Base-by-base conservation (phyloP, 1,140 invertebrate genomes). In the Philotrypesis tridentata region DNA sequence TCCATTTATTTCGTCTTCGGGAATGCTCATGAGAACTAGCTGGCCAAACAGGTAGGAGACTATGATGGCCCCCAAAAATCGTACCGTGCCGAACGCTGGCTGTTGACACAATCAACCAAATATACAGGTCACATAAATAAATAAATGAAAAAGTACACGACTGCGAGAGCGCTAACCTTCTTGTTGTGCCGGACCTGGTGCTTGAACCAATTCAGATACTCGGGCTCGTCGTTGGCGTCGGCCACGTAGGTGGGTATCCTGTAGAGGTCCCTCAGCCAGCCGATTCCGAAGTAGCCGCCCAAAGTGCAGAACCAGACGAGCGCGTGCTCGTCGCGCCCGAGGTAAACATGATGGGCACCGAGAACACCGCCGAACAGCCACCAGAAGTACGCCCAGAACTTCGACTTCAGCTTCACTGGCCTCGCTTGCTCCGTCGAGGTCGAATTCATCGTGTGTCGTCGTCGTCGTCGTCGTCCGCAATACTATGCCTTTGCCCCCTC, bases 281-380 rank as follows among this genome's bases (percentile, higher is more conserved):
- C 97, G 12, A 96, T 87, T 5, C 97, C 96, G 86, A 95, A 93
- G 86, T 97, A 97, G 5, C 97, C 97, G 21, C 97, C 98, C 12
- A 97, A 91, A 2, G 96, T 97, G 70, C 94, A 95, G 93, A 96
- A 96, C 94, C 96, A 97, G 0, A 98, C 92, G 87, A 99, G 96
- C 0, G 96, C 97, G 87, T 99, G 98, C n/a, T 94, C 93, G 89
- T 98, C 97, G 78, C 98, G 92, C 67, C 94, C 94, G 65, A 99
- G 92, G 89, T 99, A 99, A 86, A 98, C 94, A 89, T 98, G 97
- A 92, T 99, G 98, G 2, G 97, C 89, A 0, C 98, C 97, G 84
- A 97, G 95, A 85, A 96, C 92, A 12, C 97, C 98, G 48, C 97
- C 96, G 83, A 97, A 93, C 0, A 97, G 86, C 97, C 97, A 98